A percentile compares a stretch with the other conserved stretches of the same genome.
These are phyloP conservation scores for Lanius collurio DNA, from an alignment of 2,113 vertebrate species.

Conservation along the genomic window DNA sequence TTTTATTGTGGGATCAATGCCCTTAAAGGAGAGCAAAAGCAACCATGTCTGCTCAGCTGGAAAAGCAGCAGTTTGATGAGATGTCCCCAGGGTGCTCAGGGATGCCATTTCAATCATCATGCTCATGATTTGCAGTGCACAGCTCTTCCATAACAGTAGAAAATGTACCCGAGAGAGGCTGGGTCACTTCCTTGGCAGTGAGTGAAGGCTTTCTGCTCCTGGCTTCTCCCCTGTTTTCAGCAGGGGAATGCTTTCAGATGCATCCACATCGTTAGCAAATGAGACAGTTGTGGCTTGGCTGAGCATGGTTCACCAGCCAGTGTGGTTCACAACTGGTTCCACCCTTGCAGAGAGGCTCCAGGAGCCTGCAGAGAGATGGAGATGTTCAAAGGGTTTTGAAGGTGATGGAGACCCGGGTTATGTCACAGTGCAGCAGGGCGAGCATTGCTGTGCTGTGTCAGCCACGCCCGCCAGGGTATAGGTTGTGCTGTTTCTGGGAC, in stretches of 20 bases:
- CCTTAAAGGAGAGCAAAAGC: neutral
- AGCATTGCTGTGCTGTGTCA: neutral
- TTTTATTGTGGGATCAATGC: neutral
- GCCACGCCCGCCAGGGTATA: rapidly evolving
- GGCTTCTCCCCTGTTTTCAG: neutral
- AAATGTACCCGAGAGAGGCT: neutral
- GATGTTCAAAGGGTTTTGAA: neutral
- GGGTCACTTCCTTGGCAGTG: neutral
- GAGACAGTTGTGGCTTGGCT: too few species aligned
- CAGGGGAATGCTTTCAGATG: neutral
- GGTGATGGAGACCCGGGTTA: neutral
- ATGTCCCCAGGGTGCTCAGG: neutral
- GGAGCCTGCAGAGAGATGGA: neutral
- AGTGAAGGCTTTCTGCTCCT: neutral
- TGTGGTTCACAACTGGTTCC: neutral
- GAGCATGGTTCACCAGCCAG: neutral
- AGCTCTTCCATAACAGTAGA: rapidly evolving
- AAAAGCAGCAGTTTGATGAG: neutral
- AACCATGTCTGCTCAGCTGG: neutral
- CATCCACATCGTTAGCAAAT: rapidly evolving
- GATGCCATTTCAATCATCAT: rapidly evolving
- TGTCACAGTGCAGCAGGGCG: neutral
- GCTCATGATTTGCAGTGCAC: neutral
- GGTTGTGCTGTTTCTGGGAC: neutral
- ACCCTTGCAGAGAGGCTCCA: rapidly evolving